Base-by-base conservation (phyloP, 2,113 vertebrate genomes). In the Hydropotes inermis region DNA sequence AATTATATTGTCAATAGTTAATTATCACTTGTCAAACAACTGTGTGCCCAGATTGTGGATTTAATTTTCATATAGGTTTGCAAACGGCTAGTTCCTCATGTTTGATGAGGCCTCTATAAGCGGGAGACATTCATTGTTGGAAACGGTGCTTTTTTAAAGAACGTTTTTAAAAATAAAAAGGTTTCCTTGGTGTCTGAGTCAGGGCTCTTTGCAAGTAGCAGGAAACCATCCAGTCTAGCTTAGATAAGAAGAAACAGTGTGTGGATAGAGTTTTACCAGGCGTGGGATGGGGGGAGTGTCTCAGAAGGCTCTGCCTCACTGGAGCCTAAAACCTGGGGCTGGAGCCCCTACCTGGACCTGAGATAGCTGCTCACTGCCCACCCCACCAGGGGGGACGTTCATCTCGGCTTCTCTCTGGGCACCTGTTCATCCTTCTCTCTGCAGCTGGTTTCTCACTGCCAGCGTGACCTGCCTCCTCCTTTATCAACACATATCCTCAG, bases 11-110 rank as follows among this genome's bases (percentile, higher is more conserved):
- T 98, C 98, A 98, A 97, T 97, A 98, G 98, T 98, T 99, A 99
- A 99, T 99, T 99, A 99, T 98, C 98, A 98, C 98, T 98, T 99
- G 98, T 98, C 99, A 99, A 96, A 85, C 93, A 78, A 86, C 93
- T 55, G 81, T 94, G 95, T 33, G 1, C 91, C 97, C 95, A 97
- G 97, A 97, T 36, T 81, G 97, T 61, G 92, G 98, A 81, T 97
- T 98, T 98, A 88, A 98, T 95, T 98, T 98, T 93, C 92, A 10
- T 10, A 61, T 23, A 88, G 92, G 28, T 97, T 93, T 96, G 96
- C 23, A 78, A 91, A 97, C 5, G 93, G 81, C 64, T 82, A 88
- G 8, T 93, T 96, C 94, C 91, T 97, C 50, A 7, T 95, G 2
- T 23, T n/a, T 98, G 93, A 95, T 57, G 94, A 88, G 86, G 54